Conservation (phyloP, 2,113 vertebrate species). For the Cynoglossus semilaevis region DNA sequence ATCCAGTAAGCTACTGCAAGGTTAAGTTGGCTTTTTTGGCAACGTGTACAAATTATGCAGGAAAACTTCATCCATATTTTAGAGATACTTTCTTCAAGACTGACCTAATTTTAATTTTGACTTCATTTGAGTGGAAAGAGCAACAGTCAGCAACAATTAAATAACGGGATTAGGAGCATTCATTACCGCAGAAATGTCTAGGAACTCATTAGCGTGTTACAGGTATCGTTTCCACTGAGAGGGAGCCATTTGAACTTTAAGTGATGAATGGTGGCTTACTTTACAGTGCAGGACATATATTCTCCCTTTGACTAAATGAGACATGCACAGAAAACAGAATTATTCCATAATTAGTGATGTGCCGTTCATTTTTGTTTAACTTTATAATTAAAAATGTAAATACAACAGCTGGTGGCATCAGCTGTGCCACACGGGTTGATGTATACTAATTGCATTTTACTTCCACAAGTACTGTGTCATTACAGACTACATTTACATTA, state of each 20-base stretch:
- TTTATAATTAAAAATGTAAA: slow-evolving; percentile 40
- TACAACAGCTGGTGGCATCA: slow-evolving; percentile 33
- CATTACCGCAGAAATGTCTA: slow-evolving; percentile 74
- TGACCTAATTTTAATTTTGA: slow-evolving; percentile 66
- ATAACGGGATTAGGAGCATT: slow-evolving; percentile 77
- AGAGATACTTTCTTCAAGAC: slow-evolving; percentile 30
- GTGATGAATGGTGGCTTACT: slow-evolving; percentile 66
- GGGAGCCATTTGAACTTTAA: slow-evolving; percentile 65
- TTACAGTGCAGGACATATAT: slow-evolving; percentile 43
- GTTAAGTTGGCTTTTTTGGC: slow-evolving; percentile 24
- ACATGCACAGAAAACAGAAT: slow-evolving; percentile 51
- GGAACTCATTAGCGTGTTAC: slow-evolving; percentile 72
- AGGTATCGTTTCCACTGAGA: slow-evolving; percentile 70
- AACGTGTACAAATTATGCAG: slow-evolving; percentile 55
- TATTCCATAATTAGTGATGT: slow-evolving; percentile 59
- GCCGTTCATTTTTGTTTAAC: slow-evolving; percentile 55
- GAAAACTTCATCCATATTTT: slow-evolving; percentile 51
- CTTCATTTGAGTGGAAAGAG: slow-evolving; percentile 66
- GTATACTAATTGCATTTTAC: slow-evolving; percentile 48
- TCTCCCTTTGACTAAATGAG: slow-evolving; percentile 60
- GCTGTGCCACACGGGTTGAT: slow-evolving; percentile 32
- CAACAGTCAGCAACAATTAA: slow-evolving; percentile 77
- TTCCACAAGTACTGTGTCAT: slow-evolving; percentile 43
- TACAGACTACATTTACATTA: slow-evolving; percentile 45
- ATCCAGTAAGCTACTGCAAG: too few species aligned